Base-by-base conservation (phyloP, 2,797 vertebrate species). In the Danio choprae region DNA sequence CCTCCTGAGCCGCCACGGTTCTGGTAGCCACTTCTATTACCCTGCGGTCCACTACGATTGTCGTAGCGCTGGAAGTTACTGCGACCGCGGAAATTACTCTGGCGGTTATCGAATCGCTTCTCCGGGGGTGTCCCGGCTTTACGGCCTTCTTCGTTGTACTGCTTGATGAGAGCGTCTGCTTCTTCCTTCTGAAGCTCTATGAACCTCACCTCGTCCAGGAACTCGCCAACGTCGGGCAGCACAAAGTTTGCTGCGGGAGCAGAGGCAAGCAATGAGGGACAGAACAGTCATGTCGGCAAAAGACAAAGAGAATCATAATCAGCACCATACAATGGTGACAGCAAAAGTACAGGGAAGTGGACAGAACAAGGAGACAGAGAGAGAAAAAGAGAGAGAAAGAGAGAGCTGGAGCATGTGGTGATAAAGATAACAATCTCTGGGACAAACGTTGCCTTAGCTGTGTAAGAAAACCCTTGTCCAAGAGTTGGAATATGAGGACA, bases 71-170 rank as follows among this genome's bases (percentile, higher is more conserved):
- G 96, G 88, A 93, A 97, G 84, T 90, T 86, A 0, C 92, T 93
- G 0, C 95, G 93, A 44, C 94, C 95, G 0, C 95, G 92, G 88
- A 93, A 94, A 0, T 94, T 91, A 0, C 92, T 91, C 43, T 89
- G 91, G 41, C 93, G 90, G 91, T 91, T 96, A 88, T 97, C 95
- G 2, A 95, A 97, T 64, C 96, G 95, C 79, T 98, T 98, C 2
- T 97, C 96, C 0, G 96, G 96, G 0, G 96, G 96, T 0, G 96
- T 96, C 0, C 92, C 96, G 0, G 96, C 96, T 85, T 92, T 96
- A 51, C 94, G 94, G 38, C 96, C 97, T 50, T 98, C 97, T 46
- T 97, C 96, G 2, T 97, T 98, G 92, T 98, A 98, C 77, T 95
- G 94, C 74, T 95, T 95, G 84, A 98, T 65, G 87, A 97, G 90